These are phyloP conservation scores for Dasyprocta punctata DNA, from an alignment of 2,113 vertebrate genomes.

Conservation along the genomic window DNA sequence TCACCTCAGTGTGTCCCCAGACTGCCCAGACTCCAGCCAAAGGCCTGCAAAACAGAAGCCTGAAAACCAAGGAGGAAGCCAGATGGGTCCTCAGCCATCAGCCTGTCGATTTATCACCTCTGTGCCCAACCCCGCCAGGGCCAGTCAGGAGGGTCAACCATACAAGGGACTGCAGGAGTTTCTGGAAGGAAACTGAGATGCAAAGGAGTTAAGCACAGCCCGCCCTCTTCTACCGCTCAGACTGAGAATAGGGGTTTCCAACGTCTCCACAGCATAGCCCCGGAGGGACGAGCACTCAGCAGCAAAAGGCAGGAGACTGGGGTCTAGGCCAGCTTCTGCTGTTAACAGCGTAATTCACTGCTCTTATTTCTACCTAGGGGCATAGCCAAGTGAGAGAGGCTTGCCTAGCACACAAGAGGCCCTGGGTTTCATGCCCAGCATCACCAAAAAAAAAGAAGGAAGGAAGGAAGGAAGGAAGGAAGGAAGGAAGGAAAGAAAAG, in stretches of 20 bases:
- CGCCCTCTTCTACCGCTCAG: background rate
- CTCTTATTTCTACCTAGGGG: background rate
- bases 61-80: background rate
- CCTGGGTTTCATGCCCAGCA: background rate
- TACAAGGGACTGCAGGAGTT: background rate
- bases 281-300: background rate
- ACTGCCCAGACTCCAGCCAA: background rate
- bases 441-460: no score
- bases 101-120: accelerated
- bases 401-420: background rate
- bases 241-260: accelerated
- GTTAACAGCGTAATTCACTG: accelerated
- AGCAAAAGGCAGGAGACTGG: no score
- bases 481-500: no score
- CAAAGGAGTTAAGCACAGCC: background rate
- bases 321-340: background rate
- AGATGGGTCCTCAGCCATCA: background rate
- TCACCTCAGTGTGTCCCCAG: background rate
- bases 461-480: no score
- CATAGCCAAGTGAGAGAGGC: background rate
- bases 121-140: background rate
- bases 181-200: accelerated
- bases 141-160: no score
- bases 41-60: background rate
- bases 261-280: background rate